phyloP scores from a whole-genome alignment of 2,888 invertebrate species.

The Standfussiana lucernea region DNA sequence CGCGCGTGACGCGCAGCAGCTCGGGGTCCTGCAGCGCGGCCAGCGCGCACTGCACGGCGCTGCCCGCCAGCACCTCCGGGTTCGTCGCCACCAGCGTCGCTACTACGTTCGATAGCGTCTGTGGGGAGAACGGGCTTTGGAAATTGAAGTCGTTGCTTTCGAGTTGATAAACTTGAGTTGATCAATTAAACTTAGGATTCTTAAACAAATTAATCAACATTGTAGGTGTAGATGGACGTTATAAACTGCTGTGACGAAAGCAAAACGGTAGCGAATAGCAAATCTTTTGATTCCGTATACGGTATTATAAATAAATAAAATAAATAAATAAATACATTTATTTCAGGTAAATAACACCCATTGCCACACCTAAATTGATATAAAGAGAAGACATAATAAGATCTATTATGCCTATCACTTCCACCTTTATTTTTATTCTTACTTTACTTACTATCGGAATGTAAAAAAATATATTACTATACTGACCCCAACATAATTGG shows the following conservation, averaged over 20 bases:
- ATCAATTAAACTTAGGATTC: neutral
- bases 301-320: too few species aligned
- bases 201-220: neutral
- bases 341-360: too few species aligned
- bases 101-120: constrained; percentile 93
- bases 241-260: neutral
- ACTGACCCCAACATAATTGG: neutral
- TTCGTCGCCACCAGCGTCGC: constrained; percentile 92
- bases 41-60: constrained; percentile 91
- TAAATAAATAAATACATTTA: too few species aligned
- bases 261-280: neutral
- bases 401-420: too few species aligned
- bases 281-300: neutral
- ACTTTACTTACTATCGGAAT: neutral
- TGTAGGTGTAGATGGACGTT: neutral
- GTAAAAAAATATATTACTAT: neutral
- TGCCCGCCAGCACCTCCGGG: constrained; percentile 92
- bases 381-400: too few species aligned
- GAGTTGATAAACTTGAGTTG: neutral
- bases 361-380: too few species aligned
- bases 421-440: neutral
- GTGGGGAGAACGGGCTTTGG: constrained; percentile 50
- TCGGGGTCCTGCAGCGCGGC: constrained; percentile 92
- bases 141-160: neutral
- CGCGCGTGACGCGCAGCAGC: constrained; percentile 93